phyloP scores from a whole-genome alignment of 2,113 vertebrate species.

The Halichoerus grypus region DNA sequence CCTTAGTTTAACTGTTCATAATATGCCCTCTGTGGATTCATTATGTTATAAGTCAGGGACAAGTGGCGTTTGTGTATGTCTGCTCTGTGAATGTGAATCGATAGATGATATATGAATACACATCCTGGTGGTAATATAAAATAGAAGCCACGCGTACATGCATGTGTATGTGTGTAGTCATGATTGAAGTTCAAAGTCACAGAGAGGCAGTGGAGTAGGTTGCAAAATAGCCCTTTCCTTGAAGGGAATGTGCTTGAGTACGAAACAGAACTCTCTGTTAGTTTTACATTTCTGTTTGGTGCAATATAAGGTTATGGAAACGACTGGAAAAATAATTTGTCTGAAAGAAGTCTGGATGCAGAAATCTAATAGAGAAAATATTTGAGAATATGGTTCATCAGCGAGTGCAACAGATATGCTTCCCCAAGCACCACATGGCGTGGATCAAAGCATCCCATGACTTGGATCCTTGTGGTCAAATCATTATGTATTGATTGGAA shows the following conservation, averaged over 20 bases:
- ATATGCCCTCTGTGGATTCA: neutral
- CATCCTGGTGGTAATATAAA: neutral
- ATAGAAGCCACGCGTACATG: neutral
- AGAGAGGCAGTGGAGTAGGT: neutral
- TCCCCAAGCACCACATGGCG: slow-evolving; percentile 86
- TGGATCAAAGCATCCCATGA: slow-evolving; percentile 91
- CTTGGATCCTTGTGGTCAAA: slow-evolving; percentile 90
- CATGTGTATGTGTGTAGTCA: neutral
- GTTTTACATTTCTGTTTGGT: slow-evolving; percentile 79
- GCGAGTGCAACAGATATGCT: slow-evolving; percentile 86
- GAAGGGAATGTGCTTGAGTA: slow-evolving; percentile 66
- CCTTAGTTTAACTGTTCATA: neutral
- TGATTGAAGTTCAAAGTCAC: slow-evolving; percentile 79
- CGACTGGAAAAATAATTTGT: slow-evolving; percentile 85
- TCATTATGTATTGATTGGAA: slow-evolving; percentile 93
- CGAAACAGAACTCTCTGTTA: slow-evolving; percentile 77
- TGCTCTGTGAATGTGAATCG: neutral
- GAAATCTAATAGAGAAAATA: slow-evolving; percentile 88
- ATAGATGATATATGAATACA: neutral
- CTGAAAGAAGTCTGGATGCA: slow-evolving; percentile 78
- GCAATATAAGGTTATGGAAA: slow-evolving; percentile 83
- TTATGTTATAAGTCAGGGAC: neutral
- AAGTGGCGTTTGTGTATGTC: slow-evolving; percentile 3
- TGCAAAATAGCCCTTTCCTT: slow-evolving; percentile 45
- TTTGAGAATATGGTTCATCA: slow-evolving; percentile 88